Percentiles rank a stretch among this genome's conserved stretches.
These are phyloP conservation scores for Cecidostiba fungosa DNA, from an alignment of 2,888 invertebrate genomes.

Conservation along the genomic window DNA sequence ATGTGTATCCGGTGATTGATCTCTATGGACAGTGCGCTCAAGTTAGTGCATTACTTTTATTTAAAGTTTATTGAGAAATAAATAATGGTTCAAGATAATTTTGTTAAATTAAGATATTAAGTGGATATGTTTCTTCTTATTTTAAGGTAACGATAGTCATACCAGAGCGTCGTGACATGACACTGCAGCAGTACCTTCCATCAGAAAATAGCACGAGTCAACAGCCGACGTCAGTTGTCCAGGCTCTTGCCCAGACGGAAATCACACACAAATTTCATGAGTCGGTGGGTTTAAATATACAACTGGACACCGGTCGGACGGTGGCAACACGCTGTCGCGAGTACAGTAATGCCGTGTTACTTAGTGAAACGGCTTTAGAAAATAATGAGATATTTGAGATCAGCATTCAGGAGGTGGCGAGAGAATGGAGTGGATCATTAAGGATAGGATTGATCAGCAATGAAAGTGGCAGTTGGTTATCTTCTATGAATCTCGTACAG, in stretches of 20 bases:
- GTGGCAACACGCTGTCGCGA: constrained; percentile 84
- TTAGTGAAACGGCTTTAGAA: constrained; percentile 87
- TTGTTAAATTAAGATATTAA: not conserved
- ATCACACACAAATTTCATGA: constrained; percentile 81
- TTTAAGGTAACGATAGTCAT: constrained; percentile 76
- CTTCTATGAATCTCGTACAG: constrained; percentile 84
- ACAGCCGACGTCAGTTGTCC: constrained; percentile 82
- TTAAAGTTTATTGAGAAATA: not conserved
- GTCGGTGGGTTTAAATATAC: constrained; percentile 87
- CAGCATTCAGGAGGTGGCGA: constrained; percentile 84
- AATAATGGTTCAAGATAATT: not conserved
- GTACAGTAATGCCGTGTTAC: constrained; percentile 84
- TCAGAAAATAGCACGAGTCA: constrained; percentile 82
- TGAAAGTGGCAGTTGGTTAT: constrained; percentile 80
- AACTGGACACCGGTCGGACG: constrained; percentile 85
- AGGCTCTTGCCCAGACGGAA: constrained; percentile 81
- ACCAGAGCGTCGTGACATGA: constrained; percentile 77
- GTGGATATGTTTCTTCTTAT: not conserved
- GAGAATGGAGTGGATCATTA: constrained; percentile 87
- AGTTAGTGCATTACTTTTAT: constrained; percentile 82
- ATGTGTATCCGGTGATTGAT: constrained; percentile 96
- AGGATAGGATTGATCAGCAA: constrained; percentile 90
- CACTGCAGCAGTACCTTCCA: constrained; percentile 76
- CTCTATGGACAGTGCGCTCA: constrained; percentile 97
- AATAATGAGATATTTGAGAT: constrained; percentile 91